These are phyloP conservation scores for Papilio dardanus DNA, from an alignment of 1,140 invertebrate genomes.

Conservation along the genomic window DNA sequence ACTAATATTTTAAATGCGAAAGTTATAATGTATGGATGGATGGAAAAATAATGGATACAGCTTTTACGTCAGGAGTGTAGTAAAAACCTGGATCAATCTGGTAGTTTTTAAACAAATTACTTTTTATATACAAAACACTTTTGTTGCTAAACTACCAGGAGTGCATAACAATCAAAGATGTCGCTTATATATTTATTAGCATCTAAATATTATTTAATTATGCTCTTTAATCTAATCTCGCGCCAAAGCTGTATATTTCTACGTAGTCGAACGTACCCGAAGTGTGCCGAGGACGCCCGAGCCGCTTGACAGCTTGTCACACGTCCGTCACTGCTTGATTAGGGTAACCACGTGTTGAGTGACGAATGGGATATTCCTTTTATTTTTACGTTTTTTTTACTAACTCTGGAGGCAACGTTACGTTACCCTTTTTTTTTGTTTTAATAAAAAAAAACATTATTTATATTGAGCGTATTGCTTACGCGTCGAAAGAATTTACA, in stretches of 20 bases:
- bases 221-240: constrained; percentile 55
- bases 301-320: constrained; percentile 74
- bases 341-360: constrained; percentile 47
- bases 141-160: not conserved
- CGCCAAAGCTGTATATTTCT: constrained; percentile 15
- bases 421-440: too few relatives aligned
- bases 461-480: too few relatives aligned
- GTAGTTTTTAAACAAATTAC: not conserved
- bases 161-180: not conserved
- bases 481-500: too few relatives aligned
- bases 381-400: not conserved
- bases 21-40: too few relatives aligned
- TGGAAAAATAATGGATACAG: too few relatives aligned
- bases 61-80: too few relatives aligned
- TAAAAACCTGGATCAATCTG: too few relatives aligned
- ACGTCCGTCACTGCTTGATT: constrained; percentile 69
- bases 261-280: constrained; percentile 46
- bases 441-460: too few relatives aligned
- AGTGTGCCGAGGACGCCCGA: constrained; percentile 54
- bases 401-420: too few relatives aligned
- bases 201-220: not conserved
- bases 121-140: not conserved
- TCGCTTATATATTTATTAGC: not conserved
- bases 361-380: not conserved
- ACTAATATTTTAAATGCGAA: too few relatives aligned